Conservation (phyloP, 2,888 invertebrate genomes). For the Acrocyrtus sp. region DNA sequence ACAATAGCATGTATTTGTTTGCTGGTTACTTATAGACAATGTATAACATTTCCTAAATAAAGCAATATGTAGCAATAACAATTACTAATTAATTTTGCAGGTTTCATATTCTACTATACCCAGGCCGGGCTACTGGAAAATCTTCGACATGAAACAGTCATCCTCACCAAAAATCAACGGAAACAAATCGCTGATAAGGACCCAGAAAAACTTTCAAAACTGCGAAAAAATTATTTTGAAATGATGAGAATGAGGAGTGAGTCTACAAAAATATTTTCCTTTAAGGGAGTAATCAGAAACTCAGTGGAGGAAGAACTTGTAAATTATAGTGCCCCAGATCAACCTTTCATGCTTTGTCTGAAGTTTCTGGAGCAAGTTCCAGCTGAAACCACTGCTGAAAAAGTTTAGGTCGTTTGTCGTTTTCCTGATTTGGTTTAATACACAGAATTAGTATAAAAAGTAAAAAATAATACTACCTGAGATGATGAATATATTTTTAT, state of each 20-base stretch:
- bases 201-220: slow-evolving; percentile 6
- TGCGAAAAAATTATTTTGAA: slow-evolving; percentile 8
- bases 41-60: too few species aligned
- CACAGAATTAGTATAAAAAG: too few species aligned
- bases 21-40: too few species aligned
- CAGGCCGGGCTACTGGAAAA: slow-evolving; percentile 26
- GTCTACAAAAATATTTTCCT: slow-evolving; percentile 21
- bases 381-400: too few species aligned
- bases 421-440: too few species aligned
- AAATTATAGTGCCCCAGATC: slow-evolving; percentile 16
- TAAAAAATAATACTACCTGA: too few species aligned
- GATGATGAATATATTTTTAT: too few species aligned
- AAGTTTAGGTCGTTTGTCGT: too few species aligned
- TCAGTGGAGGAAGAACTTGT: slow-evolving; percentile 26
- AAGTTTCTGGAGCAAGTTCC: slow-evolving; percentile 17
- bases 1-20: too few species aligned
- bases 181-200: not conserved
- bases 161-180: not conserved
- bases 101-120: slow-evolving; percentile 23
- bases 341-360: slow-evolving; percentile 18
- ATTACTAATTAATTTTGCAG: too few species aligned
- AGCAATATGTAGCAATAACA: too few species aligned
- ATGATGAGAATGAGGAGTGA: slow-evolving; percentile 27
- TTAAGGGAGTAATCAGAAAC: slow-evolving; percentile 19
- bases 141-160: slow-evolving; percentile 11